Evolutionary conservation across 2,113 vertebrate genomes (phyloP).

Genomic region (Nicator chloris): DNA sequence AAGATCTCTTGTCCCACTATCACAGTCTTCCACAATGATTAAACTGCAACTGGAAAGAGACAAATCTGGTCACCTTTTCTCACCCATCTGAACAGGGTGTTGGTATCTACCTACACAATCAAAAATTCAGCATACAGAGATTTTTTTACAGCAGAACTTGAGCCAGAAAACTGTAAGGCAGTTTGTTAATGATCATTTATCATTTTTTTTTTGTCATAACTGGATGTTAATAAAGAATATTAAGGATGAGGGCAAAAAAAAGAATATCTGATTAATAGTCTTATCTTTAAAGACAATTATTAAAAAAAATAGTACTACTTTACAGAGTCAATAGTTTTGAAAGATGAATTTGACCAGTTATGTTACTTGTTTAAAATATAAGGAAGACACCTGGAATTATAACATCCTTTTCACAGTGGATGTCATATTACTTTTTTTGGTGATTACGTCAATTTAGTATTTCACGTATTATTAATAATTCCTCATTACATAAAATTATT

Average conservation of each 20-base stretch:
- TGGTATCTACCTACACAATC: background rate
- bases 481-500: slow-evolving; percentile 83
- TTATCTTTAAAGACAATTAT: slow-evolving; percentile 32
- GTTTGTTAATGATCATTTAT: slow-evolving; percentile 18
- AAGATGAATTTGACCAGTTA: slow-evolving; percentile 37
- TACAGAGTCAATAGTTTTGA: slow-evolving; percentile 21
- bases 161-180: background rate
- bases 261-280: slow-evolving; percentile 15
- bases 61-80: background rate
- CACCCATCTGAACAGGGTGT: background rate
- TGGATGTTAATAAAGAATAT: slow-evolving; percentile 27
- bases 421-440: slow-evolving; percentile 74
- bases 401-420: slow-evolving; percentile 52
- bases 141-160: background rate
- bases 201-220: slow-evolving; percentile 9
- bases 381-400: slow-evolving; percentile 67
- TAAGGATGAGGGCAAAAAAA: background rate
- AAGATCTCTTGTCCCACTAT: slow-evolving; percentile 11
- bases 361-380: slow-evolving; percentile 45
- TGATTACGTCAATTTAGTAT: slow-evolving; percentile 77
- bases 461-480: slow-evolving; percentile 82
- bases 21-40: background rate
- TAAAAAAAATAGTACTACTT: slow-evolving; percentile 26
- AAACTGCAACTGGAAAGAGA: background rate
- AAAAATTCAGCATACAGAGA: background rate